Conservation (phyloP, 1,140 invertebrate species). For the Diprion similis region DNA sequence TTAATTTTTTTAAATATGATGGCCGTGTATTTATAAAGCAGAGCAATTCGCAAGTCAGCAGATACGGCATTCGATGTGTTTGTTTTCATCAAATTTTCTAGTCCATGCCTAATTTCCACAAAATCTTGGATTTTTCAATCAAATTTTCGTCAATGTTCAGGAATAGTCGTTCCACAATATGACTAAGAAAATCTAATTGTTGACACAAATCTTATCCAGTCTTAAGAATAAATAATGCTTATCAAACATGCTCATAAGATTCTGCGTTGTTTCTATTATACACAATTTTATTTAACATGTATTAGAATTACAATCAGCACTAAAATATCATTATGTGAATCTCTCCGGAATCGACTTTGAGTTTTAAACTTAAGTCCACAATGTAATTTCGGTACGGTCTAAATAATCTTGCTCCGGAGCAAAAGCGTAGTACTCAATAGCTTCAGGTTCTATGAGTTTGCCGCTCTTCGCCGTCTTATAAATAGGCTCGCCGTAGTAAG, state of each 20-base stretch:
- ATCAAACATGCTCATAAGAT: background rate
- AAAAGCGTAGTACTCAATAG: constrained; percentile 78
- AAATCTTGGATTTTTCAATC: no score
- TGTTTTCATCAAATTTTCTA: no score
- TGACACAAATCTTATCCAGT: no score
- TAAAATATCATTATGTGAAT: background rate
- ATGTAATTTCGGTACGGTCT: constrained; percentile 61
- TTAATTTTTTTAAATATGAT: no score
- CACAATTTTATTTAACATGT: background rate
- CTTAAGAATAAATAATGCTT: no score
- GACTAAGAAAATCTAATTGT: no score
- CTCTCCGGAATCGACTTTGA: background rate
- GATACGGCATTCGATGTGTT: no score
- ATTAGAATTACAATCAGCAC: background rate
- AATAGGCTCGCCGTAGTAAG: constrained; percentile 82
- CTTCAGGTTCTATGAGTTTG: constrained; percentile 67
- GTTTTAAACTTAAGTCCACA: constrained; percentile 59
- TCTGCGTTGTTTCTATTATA: background rate
- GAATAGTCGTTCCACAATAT: no score
- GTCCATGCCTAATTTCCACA: no score
- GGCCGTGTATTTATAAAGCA: no score
- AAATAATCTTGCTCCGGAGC: constrained; percentile 59
- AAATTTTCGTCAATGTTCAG: no score
- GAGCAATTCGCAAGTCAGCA: no score
- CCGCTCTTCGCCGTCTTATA: constrained; percentile 64